phyloP scores from a whole-genome alignment of 2,113 vertebrate genomes.

The Microcebus murinus region DNA sequence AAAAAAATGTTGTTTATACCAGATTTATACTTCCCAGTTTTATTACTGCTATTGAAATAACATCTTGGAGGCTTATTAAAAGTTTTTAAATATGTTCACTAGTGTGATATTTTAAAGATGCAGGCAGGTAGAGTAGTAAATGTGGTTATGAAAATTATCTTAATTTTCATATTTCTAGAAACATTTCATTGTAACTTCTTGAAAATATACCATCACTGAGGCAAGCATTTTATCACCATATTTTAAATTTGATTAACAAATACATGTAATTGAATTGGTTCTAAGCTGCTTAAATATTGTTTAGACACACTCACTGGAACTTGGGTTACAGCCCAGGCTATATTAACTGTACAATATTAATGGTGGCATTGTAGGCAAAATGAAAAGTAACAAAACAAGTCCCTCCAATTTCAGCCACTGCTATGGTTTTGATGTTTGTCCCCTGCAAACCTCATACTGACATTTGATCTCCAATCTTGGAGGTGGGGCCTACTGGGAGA shows the following conservation, averaged over 20 bases:
- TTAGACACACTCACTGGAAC: background rate
- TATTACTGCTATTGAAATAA: background rate
- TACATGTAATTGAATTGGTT: background rate
- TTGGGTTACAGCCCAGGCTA: rapidly evolving
- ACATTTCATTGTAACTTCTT: background rate
- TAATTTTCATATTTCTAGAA: background rate
- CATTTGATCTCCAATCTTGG: background rate
- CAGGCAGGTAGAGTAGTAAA: background rate
- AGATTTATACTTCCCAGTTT: background rate
- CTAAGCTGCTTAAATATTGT: background rate
- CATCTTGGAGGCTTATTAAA: background rate
- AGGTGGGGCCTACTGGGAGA: background rate
- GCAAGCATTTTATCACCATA: background rate
- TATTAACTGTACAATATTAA: background rate
- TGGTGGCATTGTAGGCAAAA: background rate
- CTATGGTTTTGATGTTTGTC: background rate
- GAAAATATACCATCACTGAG: background rate
- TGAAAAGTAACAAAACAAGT: background rate
- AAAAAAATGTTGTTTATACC: background rate
- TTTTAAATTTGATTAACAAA: background rate
- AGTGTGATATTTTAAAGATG: background rate
- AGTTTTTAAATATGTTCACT: background rate
- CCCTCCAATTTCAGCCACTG: background rate
- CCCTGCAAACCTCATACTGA: background rate
- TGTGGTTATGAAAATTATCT: background rate